Evolutionary conservation across 1,140 invertebrate species (phyloP), one percentile per base, ranked within the genome.

Genomic region (Antheraea mylitta): DNA sequence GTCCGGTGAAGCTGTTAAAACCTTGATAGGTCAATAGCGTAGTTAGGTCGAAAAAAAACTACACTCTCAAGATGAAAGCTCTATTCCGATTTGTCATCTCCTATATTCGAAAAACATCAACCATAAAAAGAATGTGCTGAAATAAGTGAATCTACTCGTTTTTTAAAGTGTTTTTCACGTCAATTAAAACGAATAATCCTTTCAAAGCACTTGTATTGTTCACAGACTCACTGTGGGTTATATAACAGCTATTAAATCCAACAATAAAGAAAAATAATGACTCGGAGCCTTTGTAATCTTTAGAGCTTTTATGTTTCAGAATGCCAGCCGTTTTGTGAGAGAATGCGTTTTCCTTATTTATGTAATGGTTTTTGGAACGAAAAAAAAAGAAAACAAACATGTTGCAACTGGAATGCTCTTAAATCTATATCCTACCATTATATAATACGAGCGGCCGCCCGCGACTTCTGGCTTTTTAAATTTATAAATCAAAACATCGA

Each of bases 191-290:
- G 60, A 30, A 67, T 42, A 2, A 8, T 71, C 58, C 62, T 67
- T 67, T 67, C 45, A 71, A 64, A 58, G 9, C 36, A 19, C 7
- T 2, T 18, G 30, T 64, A 71, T 71, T 71, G 69, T 71, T 67
- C 37, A 48, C n/a, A 59, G 9, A 48, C 18, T 18, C 61, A 11
- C 11, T 8, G 48, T 53, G 60, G 18, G 58, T 7, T 19, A 58
- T 66, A 73, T 62, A 63, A 72, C 67, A 66, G 67, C 70, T 77
- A 74, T 79, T 72, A 75, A 72, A 63, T 19, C 53, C n/a, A 69
- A 73, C 74, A 72, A 79, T 77, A 73, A 69, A 75, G 58, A 72
- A 68, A 53, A 77, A 75, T 69, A 77, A 73, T 75, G 73, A 72
- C 73, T 72, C 63, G 65, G 64, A 60, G 73, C 65, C 69, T 67